A percentile compares a stretch with the other conserved stretches of the same genome.
Conservation (phyloP, 2,113 vertebrate genomes). For the Corydoras maculifer region DNA sequence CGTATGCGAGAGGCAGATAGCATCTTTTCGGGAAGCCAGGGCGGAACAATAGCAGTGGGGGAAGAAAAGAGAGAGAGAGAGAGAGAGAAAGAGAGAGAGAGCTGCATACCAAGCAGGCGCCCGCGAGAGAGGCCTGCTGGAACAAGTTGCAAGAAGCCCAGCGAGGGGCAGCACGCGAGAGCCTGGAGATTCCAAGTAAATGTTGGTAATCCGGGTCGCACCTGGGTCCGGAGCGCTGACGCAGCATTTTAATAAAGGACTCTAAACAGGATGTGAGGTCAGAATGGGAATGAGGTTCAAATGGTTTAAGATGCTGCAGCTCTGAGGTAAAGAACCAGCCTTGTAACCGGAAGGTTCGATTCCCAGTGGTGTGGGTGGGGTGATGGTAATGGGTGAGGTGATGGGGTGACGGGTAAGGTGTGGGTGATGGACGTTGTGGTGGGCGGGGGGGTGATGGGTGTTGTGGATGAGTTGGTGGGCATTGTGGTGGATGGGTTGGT, state of each 20-base stretch:
- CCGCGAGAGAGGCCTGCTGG: neutral
- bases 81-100: slow-evolving; percentile 12
- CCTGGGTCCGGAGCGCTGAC: neutral
- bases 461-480: too few species aligned
- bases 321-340: too few species aligned
- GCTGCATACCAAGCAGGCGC: slow-evolving; percentile 28
- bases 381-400: too few species aligned
- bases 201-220: neutral
- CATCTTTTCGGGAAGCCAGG: slow-evolving; percentile 22
- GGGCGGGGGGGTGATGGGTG: too few species aligned
- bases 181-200: neutral
- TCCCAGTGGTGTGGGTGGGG: too few species aligned
- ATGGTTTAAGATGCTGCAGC: too few species aligned
- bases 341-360: neutral
- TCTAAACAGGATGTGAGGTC: neutral
- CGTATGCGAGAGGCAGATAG: slow-evolving; percentile 17
- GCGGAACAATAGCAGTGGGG: slow-evolving; percentile 13
- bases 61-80: neutral
- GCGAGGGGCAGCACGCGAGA: neutral
- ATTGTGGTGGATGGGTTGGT: too few species aligned
- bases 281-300: too few species aligned
- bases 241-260: neutral
- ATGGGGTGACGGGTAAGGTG: too few species aligned
- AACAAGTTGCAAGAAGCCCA: neutral
- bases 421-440: too few species aligned